Evolutionary conservation across 2,888 invertebrate genomes (phyloP).

Genomic region (Meteorus colon): DNA sequence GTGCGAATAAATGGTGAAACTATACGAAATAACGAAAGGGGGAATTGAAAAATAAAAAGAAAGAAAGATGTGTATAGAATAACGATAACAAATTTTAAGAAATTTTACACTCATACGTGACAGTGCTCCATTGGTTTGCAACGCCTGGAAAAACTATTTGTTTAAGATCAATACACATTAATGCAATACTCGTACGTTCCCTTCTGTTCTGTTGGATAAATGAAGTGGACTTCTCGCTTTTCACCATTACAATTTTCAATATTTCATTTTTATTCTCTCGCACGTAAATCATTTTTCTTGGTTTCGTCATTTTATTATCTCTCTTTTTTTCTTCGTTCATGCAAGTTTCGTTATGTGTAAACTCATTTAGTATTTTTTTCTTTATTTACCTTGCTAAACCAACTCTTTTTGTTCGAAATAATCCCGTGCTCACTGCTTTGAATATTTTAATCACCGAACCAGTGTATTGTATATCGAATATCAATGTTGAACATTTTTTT

Average conservation of each 20-base stretch:
- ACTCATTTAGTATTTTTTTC: neutral
- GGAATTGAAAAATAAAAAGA: neutral
- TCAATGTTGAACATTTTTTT: neutral
- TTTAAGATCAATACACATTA: slow-evolving; percentile 48
- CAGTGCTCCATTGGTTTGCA: slow-evolving; percentile 13
- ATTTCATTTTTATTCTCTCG: slow-evolving; percentile 30
- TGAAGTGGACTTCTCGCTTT: slow-evolving; percentile 41
- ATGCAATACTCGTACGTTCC: slow-evolving; percentile 17
- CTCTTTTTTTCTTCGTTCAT: slow-evolving; percentile 43
- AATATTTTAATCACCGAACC: neutral
- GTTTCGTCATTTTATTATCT: slow-evolving; percentile 53
- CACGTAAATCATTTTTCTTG: slow-evolving; percentile 31
- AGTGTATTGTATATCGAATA: neutral
- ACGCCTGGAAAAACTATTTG: slow-evolving; percentile 43
- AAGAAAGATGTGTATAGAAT: neutral
- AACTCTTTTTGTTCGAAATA: neutral
- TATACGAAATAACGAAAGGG: slow-evolving; percentile 13
- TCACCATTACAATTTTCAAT: slow-evolving; percentile 36
- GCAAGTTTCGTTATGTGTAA: neutral
- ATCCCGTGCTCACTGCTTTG: neutral
- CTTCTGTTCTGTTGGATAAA: slow-evolving; percentile 47
- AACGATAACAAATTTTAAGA: slow-evolving; percentile 25
- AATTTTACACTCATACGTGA: slow-evolving; percentile 38
- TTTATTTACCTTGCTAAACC: neutral
- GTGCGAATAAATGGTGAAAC: neutral